Evolutionary conservation across 2,888 invertebrate species (phyloP), one percentile per base, ranked within the genome.

Genomic region (Leptopilina drosophilae): DNA sequence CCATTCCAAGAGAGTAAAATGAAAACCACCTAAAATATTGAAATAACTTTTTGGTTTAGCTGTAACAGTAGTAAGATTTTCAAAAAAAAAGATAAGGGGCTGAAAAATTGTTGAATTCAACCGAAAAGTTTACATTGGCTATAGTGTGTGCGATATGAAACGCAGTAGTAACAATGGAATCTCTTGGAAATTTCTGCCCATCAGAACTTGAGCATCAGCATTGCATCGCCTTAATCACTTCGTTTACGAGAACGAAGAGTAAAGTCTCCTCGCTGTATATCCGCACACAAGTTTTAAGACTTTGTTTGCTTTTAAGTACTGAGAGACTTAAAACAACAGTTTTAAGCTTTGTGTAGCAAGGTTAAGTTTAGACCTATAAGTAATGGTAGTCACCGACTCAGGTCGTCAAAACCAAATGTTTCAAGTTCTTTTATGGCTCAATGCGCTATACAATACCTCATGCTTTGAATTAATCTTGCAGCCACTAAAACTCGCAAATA

Each of bases 301-400:
- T 66, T 66, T 66, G 46, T 66, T 66, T 66, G 66, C 66, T 66
- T 66, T 66, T 42, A 66, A 66, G 15, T 42, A 66, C 66, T 66
- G n/a, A 66, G 33, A 11, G 66, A 66, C 33, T 66, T 66, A 42
- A 9, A 66, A 66, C 42, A 66, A 42, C n/a, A 66, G 66, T 66
- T 66, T 66, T 42, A 66, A 42, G 65, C 33, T 65, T 14, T 14
- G 40, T 65, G 40, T n/a, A 40, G 33, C 33, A 40, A 26, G 65
- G 59, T 59, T 59, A 59, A 59, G 62, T 62, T 62, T 62, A 62
- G 62, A 62, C 15, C 20, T 20, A 9, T 62, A 62, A 46, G 42
- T 66, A 7, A 15, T 66, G 66, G 65, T 65, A 65, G 65, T 65
- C 65, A 42, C 42, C 40, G 42, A 65, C 65, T 65, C 40, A 40